phyloP scores from a whole-genome alignment of 1,140 invertebrate genomes.

The Cyphomyrmex costatus region DNA sequence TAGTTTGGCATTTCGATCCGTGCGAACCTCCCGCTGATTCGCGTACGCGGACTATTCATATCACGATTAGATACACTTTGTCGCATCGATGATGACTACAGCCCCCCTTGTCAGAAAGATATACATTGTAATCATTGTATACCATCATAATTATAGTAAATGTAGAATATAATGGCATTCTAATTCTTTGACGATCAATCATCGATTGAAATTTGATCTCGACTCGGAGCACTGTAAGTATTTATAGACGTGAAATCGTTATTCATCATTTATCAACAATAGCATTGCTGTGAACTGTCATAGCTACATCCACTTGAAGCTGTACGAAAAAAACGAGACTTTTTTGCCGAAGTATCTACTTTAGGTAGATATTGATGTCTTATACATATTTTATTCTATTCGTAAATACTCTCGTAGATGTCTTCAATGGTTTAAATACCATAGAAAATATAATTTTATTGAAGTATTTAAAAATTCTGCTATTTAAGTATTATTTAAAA shows the following conservation, averaged over 20 bases:
- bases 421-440: no score
- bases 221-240: not conserved
- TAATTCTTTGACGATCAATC: not conserved
- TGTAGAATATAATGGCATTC: not conserved
- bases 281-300: not conserved
- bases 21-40: conserved; percentile 31
- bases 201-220: not conserved
- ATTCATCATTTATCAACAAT: conserved; percentile 7
- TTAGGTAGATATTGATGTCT: no score
- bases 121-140: not conserved
- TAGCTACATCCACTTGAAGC: conserved; percentile 2
- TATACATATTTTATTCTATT: no score
- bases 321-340: no score
- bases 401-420: no score
- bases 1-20: conserved; percentile 60
- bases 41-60: conserved; percentile 2
- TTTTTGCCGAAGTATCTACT: no score
- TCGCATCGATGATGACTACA: conserved; percentile 44
- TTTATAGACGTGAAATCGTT: not conserved
- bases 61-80: conserved; percentile 13
- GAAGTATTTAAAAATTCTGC: no score
- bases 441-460: no score
- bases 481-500: no score
- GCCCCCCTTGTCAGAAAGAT: conserved; percentile 19
- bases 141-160: not conserved